phyloP scores from a whole-genome alignment of 2,888 invertebrate species.

The Dynastes maya region DNA sequence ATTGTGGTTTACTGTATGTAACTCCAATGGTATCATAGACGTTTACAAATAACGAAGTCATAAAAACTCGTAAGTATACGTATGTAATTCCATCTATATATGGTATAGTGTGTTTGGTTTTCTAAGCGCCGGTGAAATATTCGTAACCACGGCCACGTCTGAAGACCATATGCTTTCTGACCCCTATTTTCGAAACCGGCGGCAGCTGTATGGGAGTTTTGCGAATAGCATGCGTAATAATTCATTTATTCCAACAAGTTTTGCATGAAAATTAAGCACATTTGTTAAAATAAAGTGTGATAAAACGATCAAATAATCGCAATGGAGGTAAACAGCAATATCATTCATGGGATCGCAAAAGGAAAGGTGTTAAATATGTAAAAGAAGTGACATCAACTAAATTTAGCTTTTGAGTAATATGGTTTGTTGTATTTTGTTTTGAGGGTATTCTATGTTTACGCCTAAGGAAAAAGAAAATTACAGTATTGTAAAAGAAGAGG shows the following conservation, averaged over 20 bases:
- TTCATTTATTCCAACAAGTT: not conserved
- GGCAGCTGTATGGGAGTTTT: conserved; percentile 10
- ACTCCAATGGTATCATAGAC: not conserved
- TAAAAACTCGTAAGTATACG: conserved; percentile 21
- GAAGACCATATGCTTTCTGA: conserved; percentile 44
- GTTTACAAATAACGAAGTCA: not conserved
- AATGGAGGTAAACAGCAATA: too few species aligned
- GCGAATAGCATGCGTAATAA: not conserved
- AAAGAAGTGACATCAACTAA: too few species aligned
- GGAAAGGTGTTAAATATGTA: too few species aligned
- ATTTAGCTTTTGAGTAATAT: too few species aligned
- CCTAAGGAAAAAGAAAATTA: too few species aligned
- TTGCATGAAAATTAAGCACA: too few species aligned
- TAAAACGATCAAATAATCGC: too few species aligned
- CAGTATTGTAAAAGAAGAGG: too few species aligned
- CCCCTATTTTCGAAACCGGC: conserved; percentile 40
- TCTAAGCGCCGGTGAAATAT: conserved; percentile 41
- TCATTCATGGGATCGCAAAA: too few species aligned
- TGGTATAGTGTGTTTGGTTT: conserved; percentile 32
- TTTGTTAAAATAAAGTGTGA: too few species aligned
- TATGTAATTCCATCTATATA: conserved; percentile 40
- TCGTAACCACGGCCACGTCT: conserved; percentile 20
- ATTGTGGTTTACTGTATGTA: not conserved
- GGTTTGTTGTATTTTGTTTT: too few species aligned
- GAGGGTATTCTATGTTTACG: too few species aligned